Evolutionary conservation across 2,797 vertebrate species (phyloP), one percentile per base, ranked within the genome.

Genomic region (Eulemur albifrons): DNA sequence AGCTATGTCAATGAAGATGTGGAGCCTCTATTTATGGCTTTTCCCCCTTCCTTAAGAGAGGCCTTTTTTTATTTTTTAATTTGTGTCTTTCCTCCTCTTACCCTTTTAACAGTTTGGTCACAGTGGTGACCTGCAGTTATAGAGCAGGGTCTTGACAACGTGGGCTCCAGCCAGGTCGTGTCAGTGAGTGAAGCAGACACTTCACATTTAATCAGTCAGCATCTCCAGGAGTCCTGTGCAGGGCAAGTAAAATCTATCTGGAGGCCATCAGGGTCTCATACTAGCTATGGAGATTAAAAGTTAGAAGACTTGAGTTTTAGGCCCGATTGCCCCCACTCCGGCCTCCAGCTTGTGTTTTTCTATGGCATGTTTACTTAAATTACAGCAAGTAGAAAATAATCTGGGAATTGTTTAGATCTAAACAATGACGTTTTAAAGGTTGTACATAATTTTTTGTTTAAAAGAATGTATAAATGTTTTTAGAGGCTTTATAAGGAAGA

Each of bases 401-500:
- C 88, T 98, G 94, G 92, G 90, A 98, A 94, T 97, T 95, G 93
- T 96, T 97, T 97, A 98, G 96, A 97, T 97, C 96, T 97, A 98
- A 98, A 98, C 96, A 98, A 63, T 15, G 65, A 97, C 97, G 87
- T 98, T 97, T 98, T 98, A 96, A 98, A 97, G 88, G 93, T 97
- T 96, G 94, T 97, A 97, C 89, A 96, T 97, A 96, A 83, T 98
- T 97, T 96, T 96, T 97, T 90, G 92, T 98, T 98, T 97, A 97
- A 98, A 98, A 98, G 97, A 98, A 97, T 91, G 97, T 97, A 98
- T 97, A 98, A 98, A 98, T 98, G 93, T 97, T 97, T 98, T 98
- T 98, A 97, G 98, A 98, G 98, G 97, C 98, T 96, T 98, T 98
- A 90, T 98, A 98, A 98, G 97, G 97, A 98, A 98, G 97, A 97